Conservation (phyloP, 2,113 vertebrate species). For the Serinus canaria region DNA sequence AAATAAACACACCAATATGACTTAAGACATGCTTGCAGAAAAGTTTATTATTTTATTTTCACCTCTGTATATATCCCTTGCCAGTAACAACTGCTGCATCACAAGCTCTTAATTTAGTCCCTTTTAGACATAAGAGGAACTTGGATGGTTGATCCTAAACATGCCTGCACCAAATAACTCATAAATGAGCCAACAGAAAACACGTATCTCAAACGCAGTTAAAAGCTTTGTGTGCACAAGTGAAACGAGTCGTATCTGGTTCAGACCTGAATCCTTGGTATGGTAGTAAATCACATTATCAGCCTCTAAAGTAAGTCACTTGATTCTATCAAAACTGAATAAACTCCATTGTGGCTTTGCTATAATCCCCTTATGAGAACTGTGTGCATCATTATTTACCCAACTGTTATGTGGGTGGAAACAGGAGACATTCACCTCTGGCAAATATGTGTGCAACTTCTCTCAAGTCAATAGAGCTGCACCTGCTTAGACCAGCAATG, state of each 20-base stretch:
- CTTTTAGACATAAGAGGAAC: slow-evolving; percentile 1
- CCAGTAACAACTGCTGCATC: slow-evolving; percentile 58
- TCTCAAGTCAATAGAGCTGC: slow-evolving; percentile 6
- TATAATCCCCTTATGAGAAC: slow-evolving; percentile 54
- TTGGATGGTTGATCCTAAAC: neutral
- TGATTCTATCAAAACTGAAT: slow-evolving; percentile 61
- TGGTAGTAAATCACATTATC: slow-evolving; percentile 28
- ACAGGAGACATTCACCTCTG: slow-evolving; percentile 22
- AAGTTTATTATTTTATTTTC: slow-evolving; percentile 63
- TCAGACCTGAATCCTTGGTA: neutral
- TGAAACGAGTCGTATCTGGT: slow-evolving; percentile 22
- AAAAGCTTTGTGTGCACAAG: slow-evolving; percentile 6
- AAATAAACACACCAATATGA: slow-evolving; percentile 47
- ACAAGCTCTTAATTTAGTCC: slow-evolving; percentile 47
- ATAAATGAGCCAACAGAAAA: neutral
- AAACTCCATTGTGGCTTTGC: slow-evolving; percentile 42
- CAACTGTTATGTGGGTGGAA: slow-evolving; percentile 57
- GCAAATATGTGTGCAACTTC: neutral
- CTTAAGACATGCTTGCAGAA: slow-evolving; percentile 9
- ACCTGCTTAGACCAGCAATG: slow-evolving; percentile 14
- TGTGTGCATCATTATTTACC: slow-evolving; percentile 54
- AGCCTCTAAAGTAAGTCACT: slow-evolving; percentile 46
- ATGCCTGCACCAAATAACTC: neutral
- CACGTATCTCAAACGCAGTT: neutral
- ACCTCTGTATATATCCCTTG: slow-evolving; percentile 5